Evolutionary conservation across 2,888 invertebrate genomes (phyloP), one percentile per base, ranked within the genome.

Genomic region (Trichogramma evanescens): DNA sequence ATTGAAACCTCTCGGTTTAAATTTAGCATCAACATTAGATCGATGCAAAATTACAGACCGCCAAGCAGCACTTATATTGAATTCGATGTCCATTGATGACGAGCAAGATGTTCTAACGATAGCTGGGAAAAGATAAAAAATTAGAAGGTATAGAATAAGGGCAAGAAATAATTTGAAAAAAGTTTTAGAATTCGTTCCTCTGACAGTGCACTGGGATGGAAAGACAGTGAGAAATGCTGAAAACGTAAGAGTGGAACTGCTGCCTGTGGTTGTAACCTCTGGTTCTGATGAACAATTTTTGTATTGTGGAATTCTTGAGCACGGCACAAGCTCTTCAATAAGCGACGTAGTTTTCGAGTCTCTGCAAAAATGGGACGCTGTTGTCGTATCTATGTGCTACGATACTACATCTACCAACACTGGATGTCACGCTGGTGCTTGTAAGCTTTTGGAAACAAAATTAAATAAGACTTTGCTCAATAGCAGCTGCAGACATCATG

Each of bases 401-500:
- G 45, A 45, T n/a, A 45, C 3, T 9, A n/a, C 45, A n/a, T 2
- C 26, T 26, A n/a, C 13, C 9, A 50, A 50, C 7, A 10, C 43
- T 9, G 45, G 54, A 10, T 4, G 6, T 5, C 8, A 8, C 41
- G 13, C 3, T 13, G 69, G 66, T 45, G 63, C 68, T n/a, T 66
- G 62, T 50, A 55, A 63, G 50, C 51, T 65, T 38, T 58, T 72
- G 40, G 68, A 70, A 54, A 64, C 67, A 49, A 59, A 58, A 55
- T 10, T 72, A 4, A 64, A 61, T 44, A 58, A 56, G 55, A 65
- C 67, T n/a, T 52, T 71, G 50, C 56, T 71, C 9, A 69, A 68
- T 54, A 55, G 72, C 7, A 64, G 67, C 4, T 72, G 67, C 48
- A 42, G 65, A 48, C 69, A 70, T 48, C 69, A 71, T 55, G 67